Base-by-base conservation (phyloP, 2,797 vertebrate species). In the Poeciliopsis turneri region DNA sequence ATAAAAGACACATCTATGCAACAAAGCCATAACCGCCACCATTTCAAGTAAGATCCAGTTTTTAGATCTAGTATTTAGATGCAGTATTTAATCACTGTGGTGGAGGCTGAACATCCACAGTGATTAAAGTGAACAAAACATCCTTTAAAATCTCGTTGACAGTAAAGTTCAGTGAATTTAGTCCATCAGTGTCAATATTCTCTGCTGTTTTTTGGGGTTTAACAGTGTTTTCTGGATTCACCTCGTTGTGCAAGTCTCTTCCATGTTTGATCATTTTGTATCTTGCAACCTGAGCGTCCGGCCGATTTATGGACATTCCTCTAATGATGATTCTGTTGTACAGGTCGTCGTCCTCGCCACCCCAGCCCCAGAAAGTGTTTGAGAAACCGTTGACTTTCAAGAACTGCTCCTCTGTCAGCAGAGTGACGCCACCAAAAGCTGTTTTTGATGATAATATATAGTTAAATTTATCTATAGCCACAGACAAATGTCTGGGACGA, bases 391-490 rank as follows among this genome's bases (percentile, higher is more conserved):
- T 77, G 41, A 77, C 36, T 43, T 55, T 77, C n/a, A 13, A 3
- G 41, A 77, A 77, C 49, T 77, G 76, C 30, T 77, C 61, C 25
- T 96, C 97, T 88, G 95, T 97, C 77, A 99, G 84, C 49, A 97
- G 95, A 30, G 96, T 96, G 36, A 99, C 97, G 0, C 98, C 98
- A 81, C 98, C 98, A 33, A 98, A 99, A 92, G 93, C 97, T 78
- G 91, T 94, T 0, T 89, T 88, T 59, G 99, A 98, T 15, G 97
- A 97, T 75, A 99, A 97, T 87, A 90, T 80, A 91, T 97, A 99
- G 78, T 96, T 95, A 59, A 99, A 99, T 86, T 98, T 99, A 93
- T 99, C 97, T 95, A 99, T 97, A 12, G 96, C 97, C 12, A 98
- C 97, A 28, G 98, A 96, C 78, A 99, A 95, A 89, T 99, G 98